These are phyloP conservation scores for Notarius lentiginosus DNA, from an alignment of 2,113 vertebrate genomes.

Conservation along the genomic window DNA sequence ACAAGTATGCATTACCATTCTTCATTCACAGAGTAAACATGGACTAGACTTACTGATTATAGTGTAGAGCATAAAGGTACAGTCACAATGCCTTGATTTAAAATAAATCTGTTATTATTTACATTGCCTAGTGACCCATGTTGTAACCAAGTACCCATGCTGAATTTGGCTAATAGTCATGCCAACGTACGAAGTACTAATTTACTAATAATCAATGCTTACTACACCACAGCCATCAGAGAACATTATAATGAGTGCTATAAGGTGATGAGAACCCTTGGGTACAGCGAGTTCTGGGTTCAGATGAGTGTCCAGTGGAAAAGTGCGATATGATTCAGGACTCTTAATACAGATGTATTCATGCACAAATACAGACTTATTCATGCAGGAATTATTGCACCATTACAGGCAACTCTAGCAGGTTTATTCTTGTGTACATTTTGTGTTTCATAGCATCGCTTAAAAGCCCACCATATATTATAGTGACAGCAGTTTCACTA, in stretches of 20 bases:
- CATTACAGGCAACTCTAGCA: conserved; percentile 9
- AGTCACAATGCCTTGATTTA: not conserved
- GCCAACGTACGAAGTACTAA: not conserved
- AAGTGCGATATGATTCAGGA: not conserved
- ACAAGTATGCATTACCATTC: not conserved
- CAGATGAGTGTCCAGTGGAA: not conserved
- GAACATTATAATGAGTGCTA: not conserved
- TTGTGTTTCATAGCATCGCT: conserved; percentile 33
- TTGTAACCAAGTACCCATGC: not conserved
- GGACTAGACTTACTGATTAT: not conserved
- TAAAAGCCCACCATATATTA: conserved; percentile 62
- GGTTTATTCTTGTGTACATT: conserved; percentile 42
- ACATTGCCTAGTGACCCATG: not conserved
- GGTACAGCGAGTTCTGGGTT: not conserved
- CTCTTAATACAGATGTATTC: not conserved
- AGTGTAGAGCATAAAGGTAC: not conserved
- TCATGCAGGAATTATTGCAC: conserved; percentile 30
- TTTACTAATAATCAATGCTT: not conserved
- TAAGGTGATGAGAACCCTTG: not conserved
- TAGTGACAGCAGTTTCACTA: conserved; percentile 64
- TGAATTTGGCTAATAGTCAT: not conserved
- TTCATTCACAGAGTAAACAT: not conserved
- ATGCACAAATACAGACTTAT: conserved; percentile 24
- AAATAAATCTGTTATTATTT: not conserved
- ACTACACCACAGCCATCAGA: not conserved